These are phyloP conservation scores for Andrena haemorrhoa DNA, from an alignment of 2,888 invertebrate genomes.

Conservation along the genomic window DNA sequence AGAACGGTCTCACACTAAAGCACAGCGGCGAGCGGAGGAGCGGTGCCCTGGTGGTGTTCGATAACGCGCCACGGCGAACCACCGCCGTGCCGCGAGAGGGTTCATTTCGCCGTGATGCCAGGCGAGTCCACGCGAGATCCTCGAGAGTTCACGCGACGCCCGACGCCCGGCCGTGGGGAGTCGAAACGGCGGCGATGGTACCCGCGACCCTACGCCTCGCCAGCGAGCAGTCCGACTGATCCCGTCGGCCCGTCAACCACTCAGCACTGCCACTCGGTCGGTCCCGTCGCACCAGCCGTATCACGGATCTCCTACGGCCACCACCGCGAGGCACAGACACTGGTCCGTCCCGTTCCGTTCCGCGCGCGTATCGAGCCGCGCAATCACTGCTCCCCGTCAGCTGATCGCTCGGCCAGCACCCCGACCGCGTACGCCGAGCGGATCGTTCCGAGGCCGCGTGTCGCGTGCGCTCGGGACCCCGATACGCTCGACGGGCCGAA, in stretches of 20 bases:
- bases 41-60: conserved; percentile 11
- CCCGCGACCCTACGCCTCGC: too few species aligned
- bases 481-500: not conserved
- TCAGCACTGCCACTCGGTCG: too few species aligned
- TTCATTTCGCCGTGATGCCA: conserved; percentile 15
- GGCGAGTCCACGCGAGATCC: conserved; percentile 42
- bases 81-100: not conserved
- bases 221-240: too few species aligned
- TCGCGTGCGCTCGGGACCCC: conserved; percentile 29
- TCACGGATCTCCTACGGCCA: too few species aligned
- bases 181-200: too few species aligned
- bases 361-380: conserved; percentile 35
- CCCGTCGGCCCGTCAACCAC: too few species aligned
- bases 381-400: conserved; percentile 41
- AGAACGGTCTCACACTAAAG: conserved; percentile 18
- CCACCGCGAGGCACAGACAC: too few species aligned
- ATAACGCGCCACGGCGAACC: conserved; percentile 13
- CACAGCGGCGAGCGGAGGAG: not conserved
- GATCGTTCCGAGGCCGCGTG: conserved; percentile 30
- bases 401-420: conserved; percentile 42
- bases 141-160: conserved; percentile 11
- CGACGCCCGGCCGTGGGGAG: not conserved
- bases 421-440: conserved; percentile 14
- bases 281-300: too few species aligned
- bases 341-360: not conserved